Conservation (phyloP, 2,113 vertebrate genomes). For the Varanus salvator region DNA sequence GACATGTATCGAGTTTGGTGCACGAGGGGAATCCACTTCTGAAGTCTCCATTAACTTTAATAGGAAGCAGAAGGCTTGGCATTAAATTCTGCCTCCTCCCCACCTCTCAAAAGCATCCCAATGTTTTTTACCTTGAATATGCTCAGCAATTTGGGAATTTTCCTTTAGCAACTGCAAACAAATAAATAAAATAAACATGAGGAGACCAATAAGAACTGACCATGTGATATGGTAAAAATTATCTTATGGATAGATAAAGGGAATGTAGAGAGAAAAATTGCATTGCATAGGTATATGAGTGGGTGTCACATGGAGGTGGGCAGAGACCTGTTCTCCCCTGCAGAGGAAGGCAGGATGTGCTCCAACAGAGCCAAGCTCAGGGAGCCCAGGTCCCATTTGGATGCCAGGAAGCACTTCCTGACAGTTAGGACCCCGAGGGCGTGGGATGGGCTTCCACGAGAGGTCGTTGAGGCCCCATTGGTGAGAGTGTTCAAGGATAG, state of each 20-base stretch:
- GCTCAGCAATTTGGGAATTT: conserved; percentile 3
- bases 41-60: conserved; percentile 55
- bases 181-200: background rate
- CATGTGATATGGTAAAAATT: background rate
- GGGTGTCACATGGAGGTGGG: too few relatives aligned
- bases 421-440: too few relatives aligned
- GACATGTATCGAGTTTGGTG: conserved; percentile 6
- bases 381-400: too few relatives aligned
- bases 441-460: too few relatives aligned
- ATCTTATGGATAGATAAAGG: background rate
- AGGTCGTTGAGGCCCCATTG: too few relatives aligned
- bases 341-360: too few relatives aligned
- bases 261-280: too few relatives aligned
- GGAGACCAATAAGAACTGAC: background rate
- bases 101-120: conserved; percentile 50
- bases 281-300: too few relatives aligned
- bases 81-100: conserved; percentile 50
- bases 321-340: too few relatives aligned
- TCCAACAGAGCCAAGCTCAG: too few relatives aligned
- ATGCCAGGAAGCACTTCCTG: too few relatives aligned
- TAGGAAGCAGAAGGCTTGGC: conserved; percentile 43
- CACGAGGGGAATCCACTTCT: conserved; percentile 35
- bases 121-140: conserved; percentile 36
- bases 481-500: too few relatives aligned
- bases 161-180: background rate